phyloP scores from a whole-genome alignment of 2,888 invertebrate genomes.

The Calliphora vomitoria region DNA sequence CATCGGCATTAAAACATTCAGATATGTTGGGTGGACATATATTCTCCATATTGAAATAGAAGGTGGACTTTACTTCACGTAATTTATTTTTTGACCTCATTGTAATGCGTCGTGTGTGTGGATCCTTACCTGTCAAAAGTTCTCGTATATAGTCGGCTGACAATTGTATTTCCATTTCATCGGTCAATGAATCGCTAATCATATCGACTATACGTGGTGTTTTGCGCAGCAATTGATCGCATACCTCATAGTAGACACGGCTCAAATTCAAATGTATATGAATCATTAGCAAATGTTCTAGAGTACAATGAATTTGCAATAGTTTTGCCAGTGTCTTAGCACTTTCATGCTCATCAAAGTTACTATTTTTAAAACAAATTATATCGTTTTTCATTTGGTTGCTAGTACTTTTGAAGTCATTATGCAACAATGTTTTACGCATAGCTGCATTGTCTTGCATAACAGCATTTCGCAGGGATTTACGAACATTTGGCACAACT shows the following conservation, averaged over 20 bases:
- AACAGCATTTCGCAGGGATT: slow-evolving; percentile 82
- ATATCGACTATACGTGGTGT: slow-evolving; percentile 76
- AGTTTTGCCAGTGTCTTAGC: slow-evolving; percentile 80
- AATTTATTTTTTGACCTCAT: slow-evolving; percentile 81
- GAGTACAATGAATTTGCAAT: slow-evolving; percentile 82
- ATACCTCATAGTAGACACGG: slow-evolving; percentile 80
- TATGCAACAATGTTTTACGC: slow-evolving; percentile 82
- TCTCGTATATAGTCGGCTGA: slow-evolving; percentile 80
- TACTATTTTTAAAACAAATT: slow-evolving; percentile 82
- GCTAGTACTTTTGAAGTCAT: slow-evolving; percentile 72
- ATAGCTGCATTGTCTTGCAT: slow-evolving; percentile 75
- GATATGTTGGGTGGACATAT: slow-evolving; percentile 82
- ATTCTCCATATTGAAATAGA: slow-evolving; percentile 82
- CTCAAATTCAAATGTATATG: slow-evolving; percentile 82
- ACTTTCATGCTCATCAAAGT: slow-evolving; percentile 80
- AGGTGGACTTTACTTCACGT: slow-evolving; percentile 80
- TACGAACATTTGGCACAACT: slow-evolving; percentile 80
- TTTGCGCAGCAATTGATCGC: slow-evolving; percentile 80
- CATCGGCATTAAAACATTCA: slow-evolving; percentile 79
- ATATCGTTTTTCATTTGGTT: slow-evolving; percentile 76
- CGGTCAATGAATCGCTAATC: slow-evolving; percentile 79
- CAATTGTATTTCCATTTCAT: slow-evolving; percentile 81
- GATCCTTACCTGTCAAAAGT: slow-evolving; percentile 81
- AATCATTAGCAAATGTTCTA: slow-evolving; percentile 83
- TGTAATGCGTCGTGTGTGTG: slow-evolving; percentile 80